These are phyloP conservation scores for Nephila pilipes DNA, from an alignment of 1,140 invertebrate genomes.

Conservation along the genomic window DNA sequence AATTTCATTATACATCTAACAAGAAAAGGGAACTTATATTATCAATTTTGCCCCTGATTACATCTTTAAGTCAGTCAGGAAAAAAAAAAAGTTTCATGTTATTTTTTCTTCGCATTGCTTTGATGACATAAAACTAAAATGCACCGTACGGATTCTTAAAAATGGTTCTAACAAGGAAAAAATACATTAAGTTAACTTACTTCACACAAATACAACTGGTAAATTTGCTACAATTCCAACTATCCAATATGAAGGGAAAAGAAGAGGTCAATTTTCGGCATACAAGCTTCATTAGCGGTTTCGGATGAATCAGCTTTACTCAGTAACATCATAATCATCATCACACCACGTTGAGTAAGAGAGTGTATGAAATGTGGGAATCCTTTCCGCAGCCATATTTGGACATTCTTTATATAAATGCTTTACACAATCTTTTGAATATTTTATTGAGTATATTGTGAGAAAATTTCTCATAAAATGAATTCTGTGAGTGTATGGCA, in stretches of 20 bases:
- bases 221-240: not conserved
- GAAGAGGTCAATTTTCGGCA: not conserved
- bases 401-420: too few relatives aligned
- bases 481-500: too few relatives aligned
- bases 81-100: too few relatives aligned
- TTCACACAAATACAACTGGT: not conserved
- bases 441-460: too few relatives aligned
- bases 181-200: not conserved
- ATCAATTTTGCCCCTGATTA: too few relatives aligned
- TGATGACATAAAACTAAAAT: not conserved
- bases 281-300: constrained; percentile 55
- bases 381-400: not conserved
- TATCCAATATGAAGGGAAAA: not conserved
- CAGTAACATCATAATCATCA: constrained; percentile 67
- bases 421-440: too few relatives aligned
- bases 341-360: constrained; percentile 17
- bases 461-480: too few relatives aligned
- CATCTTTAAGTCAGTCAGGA: too few relatives aligned
- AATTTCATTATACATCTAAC: too few relatives aligned
- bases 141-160: not conserved
- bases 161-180: not conserved
- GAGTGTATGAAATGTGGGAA: not conserved
- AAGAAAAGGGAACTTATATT: too few relatives aligned
- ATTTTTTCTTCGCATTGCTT: not conserved
- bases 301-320: constrained; percentile 43